phyloP scores from a whole-genome alignment of 2,888 invertebrate genomes.

The Osmoderma eremita region DNA sequence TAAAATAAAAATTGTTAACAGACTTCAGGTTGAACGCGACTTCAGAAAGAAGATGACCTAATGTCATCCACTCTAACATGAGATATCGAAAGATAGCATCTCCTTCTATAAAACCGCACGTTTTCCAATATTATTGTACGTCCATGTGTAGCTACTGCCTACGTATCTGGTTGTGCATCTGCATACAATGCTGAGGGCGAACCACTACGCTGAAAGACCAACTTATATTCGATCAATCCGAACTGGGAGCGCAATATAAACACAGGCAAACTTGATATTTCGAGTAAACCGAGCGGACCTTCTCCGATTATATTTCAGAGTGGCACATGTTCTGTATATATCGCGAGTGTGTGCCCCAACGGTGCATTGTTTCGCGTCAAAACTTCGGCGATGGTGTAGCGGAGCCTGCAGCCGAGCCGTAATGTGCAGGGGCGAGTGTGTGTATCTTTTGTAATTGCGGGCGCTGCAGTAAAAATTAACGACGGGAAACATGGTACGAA shows the following conservation, averaged over 20 bases:
- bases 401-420: constrained; percentile 9
- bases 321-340: constrained; percentile 20
- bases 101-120: constrained; percentile 2
- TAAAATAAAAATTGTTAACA: background rate
- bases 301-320: constrained; percentile 27
- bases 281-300: constrained; percentile 30
- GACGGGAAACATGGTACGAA: constrained; percentile 62
- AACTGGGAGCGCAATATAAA: constrained; percentile 15
- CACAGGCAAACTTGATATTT: constrained; percentile 29
- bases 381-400: background rate
- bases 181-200: constrained; percentile 19
- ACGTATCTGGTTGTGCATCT: background rate
- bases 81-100: constrained; percentile 10
- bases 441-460: constrained; percentile 56
- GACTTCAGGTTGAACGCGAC: background rate
- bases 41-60: background rate
- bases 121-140: constrained; percentile 10
- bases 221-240: constrained; percentile 26
- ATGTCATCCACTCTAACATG: background rate
- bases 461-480: constrained; percentile 62
- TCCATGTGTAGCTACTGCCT: constrained; percentile 1
- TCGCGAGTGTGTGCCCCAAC: background rate
- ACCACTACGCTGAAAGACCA: constrained; percentile 8
- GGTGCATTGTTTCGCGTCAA: constrained; percentile 26
- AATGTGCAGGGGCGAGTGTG: constrained; percentile 10